Evolutionary conservation across 2,888 invertebrate species (phyloP).

Genomic region (Yponomeuta sedellus): DNA sequence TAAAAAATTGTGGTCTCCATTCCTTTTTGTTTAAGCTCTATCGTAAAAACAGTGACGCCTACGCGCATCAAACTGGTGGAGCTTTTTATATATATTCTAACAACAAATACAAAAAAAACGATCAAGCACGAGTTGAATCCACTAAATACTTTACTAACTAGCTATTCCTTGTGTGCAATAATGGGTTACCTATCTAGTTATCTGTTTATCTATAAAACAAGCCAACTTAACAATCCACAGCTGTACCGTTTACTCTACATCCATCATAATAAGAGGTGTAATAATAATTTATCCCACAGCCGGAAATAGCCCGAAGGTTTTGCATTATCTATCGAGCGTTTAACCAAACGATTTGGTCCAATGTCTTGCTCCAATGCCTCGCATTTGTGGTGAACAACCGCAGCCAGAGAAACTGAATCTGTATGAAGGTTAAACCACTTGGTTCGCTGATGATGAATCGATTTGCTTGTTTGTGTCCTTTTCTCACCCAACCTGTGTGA

Average conservation of each 20-base stretch:
- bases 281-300: background rate
- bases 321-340: conserved; percentile 1
- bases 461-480: background rate
- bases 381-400: background rate
- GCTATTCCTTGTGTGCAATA: too few species aligned
- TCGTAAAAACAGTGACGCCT: too few species aligned
- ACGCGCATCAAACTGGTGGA: too few species aligned
- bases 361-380: background rate
- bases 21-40: too few species aligned
- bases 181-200: too few species aligned
- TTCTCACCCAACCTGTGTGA: background rate
- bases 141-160: too few species aligned
- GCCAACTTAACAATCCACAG: conserved; percentile 14
- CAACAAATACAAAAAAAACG: too few species aligned
- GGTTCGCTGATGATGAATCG: background rate
- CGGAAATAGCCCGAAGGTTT: background rate
- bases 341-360: conserved; percentile 3
- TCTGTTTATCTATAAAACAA: too few species aligned
- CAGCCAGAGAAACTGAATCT: background rate
- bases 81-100: too few species aligned
- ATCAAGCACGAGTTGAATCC: too few species aligned
- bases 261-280: background rate
- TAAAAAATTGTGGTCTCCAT: too few species aligned
- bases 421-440: background rate
- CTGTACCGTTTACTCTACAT: conserved; percentile 9